Percentiles rank a stretch among this genome's conserved stretches.
Evolutionary conservation across 2,113 vertebrate genomes (phyloP).

Genomic region (Dolichallabes microphthalmus): DNA sequence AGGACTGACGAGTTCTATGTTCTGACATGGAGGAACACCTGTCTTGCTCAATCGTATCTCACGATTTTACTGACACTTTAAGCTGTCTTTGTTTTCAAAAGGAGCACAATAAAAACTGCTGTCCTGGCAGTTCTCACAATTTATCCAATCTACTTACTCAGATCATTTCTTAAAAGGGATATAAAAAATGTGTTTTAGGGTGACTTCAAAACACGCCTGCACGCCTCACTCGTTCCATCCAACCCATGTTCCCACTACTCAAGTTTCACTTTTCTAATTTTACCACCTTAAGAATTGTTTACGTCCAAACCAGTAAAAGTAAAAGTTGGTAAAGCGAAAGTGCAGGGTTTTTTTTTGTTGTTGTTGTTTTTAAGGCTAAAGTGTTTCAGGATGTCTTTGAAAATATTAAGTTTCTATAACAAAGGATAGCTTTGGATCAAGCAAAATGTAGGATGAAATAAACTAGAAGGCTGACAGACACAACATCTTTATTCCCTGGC

Average conservation of each 20-base stretch:
- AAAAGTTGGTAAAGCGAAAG: not conserved
- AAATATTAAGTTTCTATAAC: not conserved
- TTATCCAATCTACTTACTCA: not conserved
- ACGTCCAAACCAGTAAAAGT: not conserved
- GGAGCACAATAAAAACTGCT: not conserved
- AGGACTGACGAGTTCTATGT: not conserved
- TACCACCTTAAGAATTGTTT: constrained; percentile 9
- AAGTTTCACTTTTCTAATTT: not conserved
- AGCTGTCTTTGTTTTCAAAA: not conserved
- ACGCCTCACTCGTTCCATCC: not conserved
- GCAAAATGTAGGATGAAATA: not conserved
- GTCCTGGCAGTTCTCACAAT: not conserved
- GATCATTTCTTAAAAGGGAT: not conserved
- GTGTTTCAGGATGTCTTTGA: constrained; percentile 2
- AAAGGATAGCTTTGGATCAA: not conserved
- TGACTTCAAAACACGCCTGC: not conserved
- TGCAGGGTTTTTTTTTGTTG: not conserved
- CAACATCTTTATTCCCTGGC: not conserved
- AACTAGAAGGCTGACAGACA: not conserved
- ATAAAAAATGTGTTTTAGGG: not conserved
- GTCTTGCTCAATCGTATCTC: not conserved
- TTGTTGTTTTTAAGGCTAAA: not conserved
- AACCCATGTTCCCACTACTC: not conserved
- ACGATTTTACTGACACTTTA: constrained; percentile 14
- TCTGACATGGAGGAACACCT: constrained; percentile 14